A percentile compares a stretch with the other conserved stretches of the same genome.
Evolutionary conservation across 1,140 invertebrate species (phyloP).

Genomic region (Metaphire vulgaris): DNA sequence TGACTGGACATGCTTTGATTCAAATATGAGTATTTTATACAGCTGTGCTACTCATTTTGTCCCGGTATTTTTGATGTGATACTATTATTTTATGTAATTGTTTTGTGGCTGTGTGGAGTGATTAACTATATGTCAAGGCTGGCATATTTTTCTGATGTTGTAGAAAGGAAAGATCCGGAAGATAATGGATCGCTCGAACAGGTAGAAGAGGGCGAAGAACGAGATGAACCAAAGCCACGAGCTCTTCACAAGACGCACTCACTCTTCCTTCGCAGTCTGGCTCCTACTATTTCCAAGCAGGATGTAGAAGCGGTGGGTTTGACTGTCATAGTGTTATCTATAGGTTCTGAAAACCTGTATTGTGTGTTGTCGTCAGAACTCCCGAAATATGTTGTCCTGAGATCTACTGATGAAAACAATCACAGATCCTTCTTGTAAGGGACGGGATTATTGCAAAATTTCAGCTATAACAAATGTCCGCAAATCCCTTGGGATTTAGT

Average conservation of each 20-base stretch:
- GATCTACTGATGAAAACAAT: background rate
- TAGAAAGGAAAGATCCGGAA: background rate
- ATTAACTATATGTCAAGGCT: no score
- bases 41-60: no score
- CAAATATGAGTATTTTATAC: no score
- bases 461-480: no score
- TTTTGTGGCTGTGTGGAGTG: no score
- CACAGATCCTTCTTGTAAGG: no score
- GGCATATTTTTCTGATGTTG: background rate
- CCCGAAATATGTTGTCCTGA: background rate
- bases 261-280: constrained; percentile 90
- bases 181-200: background rate
- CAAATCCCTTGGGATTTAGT: no score
- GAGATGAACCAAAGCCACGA: constrained; percentile 35
- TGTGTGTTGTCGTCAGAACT: background rate
- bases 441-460: no score
- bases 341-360: background rate
- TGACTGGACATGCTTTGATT: no score
- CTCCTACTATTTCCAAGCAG: constrained; percentile 87
- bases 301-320: constrained; percentile 69
- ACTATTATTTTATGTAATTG: no score
- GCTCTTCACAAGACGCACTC: constrained; percentile 84
- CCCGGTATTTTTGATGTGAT: no score
- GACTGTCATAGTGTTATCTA: background rate
- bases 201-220: background rate